Percentiles rank a stretch among this genome's conserved stretches.
Evolutionary conservation across 2,888 invertebrate genomes (phyloP).

Genomic region (Conops quadrifasciatus): DNA sequence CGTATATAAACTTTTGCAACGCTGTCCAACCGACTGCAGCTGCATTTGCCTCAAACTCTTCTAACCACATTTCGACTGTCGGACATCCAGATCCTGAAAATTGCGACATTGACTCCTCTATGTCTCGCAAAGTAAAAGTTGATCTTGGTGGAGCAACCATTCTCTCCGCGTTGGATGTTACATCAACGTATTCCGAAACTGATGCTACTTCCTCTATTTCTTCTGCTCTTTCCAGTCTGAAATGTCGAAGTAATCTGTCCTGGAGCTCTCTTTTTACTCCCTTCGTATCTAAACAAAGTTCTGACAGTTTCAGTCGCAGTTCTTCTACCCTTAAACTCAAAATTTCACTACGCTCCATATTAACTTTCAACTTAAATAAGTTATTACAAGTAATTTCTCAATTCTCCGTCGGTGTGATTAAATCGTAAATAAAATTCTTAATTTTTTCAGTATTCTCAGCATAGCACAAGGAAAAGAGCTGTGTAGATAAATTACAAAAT

Average conservation of each 20-base stretch:
- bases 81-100: neutral
- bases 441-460: too few relatives aligned
- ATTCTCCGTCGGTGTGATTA: too few relatives aligned
- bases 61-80: neutral
- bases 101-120: neutral
- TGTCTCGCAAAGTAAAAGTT: neutral
- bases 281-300: neutral
- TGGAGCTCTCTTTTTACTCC: neutral
- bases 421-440: too few relatives aligned
- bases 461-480: too few relatives aligned
- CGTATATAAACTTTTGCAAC: constrained; percentile 25
- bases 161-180: neutral
- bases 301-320: neutral
- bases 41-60: constrained; percentile 8
- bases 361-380: too few relatives aligned
- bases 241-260: neutral
- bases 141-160: neutral
- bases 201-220: neutral
- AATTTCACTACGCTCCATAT: neutral
- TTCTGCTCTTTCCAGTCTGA: neutral
- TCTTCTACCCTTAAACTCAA: neutral
- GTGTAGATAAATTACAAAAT: too few relatives aligned
- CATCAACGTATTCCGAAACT: neutral
- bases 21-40: constrained; percentile 8
- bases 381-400: too few relatives aligned